Evolutionary conservation across 2,888 invertebrate genomes (phyloP), one percentile per base, ranked within the genome.

Genomic region (Hydroisotoma schaefferi): DNA sequence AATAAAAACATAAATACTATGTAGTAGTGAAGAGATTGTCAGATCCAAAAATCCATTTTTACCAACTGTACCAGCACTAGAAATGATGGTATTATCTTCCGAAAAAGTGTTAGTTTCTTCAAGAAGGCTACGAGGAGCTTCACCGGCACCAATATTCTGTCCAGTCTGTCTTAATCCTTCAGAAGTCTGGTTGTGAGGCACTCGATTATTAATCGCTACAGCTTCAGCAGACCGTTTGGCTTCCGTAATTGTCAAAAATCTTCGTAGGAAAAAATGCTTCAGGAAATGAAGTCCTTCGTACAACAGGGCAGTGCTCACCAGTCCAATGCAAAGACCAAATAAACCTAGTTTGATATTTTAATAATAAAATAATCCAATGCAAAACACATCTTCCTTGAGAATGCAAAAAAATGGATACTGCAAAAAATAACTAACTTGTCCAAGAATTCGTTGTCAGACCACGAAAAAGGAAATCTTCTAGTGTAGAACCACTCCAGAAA

Each of bases 201-300:
- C 43, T 26, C 15, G 2, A 20, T 37, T 40, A 18, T 28, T 49
- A n/a, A 25, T 5, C 23, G 12, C 12, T 6, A 28, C 26, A 38
- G 38, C 4, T 15, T 52, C 52, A 33, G 25, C 52, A 15, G 20
- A 23, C 23, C 22, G 23, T 12, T 20, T 6, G 25, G 28, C 22
- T 55, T 44, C 48, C 38, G 54, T 37, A 2, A 27, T 47, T 1
- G 53, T 44, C 4, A 63, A 10, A 49, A 63, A 65, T 48, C 55
- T 54, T n/a, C 55, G 27, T 1, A 65, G 23, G 5, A 66, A 49
- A 43, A 56, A 28, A 40, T 57, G 57, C 40, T 68, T 55, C 10
- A 68, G 27, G 22, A 49, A 56, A 27, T 65, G 57, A 22, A 71
- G 38, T n/a, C 63, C 71, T 65, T 71, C 71, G 53, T 61, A 69